These are phyloP conservation scores for Astatotilapia flaviijosephi DNA, from an alignment of 2,113 vertebrate species.

Conservation along the genomic window DNA sequence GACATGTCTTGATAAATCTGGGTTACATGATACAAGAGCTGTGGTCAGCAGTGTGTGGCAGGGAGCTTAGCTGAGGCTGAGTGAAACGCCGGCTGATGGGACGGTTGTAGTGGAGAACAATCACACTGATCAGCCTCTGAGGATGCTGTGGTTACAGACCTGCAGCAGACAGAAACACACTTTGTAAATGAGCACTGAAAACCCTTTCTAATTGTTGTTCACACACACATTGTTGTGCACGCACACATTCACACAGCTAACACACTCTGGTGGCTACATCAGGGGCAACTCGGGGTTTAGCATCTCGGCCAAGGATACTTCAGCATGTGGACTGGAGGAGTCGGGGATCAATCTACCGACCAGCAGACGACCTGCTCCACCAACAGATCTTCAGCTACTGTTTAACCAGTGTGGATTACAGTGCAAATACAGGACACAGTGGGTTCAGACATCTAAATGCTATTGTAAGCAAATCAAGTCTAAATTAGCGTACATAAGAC, in stretches of 20 bases:
- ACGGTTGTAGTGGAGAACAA: background rate
- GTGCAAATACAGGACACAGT: background rate
- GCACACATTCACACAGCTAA: background rate
- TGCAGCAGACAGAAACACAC: background rate
- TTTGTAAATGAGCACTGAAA: background rate
- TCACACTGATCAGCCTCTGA: background rate
- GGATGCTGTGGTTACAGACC: background rate
- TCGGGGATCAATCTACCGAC: fast-evolving
- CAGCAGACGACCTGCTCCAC: background rate
- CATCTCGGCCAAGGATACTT: background rate
- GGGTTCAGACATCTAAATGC: background rate
- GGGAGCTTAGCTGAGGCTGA: background rate
- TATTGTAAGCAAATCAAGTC: background rate
- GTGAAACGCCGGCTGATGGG: background rate
- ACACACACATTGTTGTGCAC: background rate
- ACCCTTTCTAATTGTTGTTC: background rate
- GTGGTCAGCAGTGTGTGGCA: background rate
- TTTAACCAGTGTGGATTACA: background rate
- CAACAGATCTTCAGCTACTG: background rate
- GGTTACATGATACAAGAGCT: background rate
- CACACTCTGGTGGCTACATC: background rate
- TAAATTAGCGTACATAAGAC: background rate
- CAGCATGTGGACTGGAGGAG: background rate
- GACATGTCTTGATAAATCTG: background rate
- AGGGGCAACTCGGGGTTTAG: background rate